Evolutionary conservation across 2,113 vertebrate species (phyloP), one percentile per base, ranked within the genome.

Genomic region (Sitta europaea): DNA sequence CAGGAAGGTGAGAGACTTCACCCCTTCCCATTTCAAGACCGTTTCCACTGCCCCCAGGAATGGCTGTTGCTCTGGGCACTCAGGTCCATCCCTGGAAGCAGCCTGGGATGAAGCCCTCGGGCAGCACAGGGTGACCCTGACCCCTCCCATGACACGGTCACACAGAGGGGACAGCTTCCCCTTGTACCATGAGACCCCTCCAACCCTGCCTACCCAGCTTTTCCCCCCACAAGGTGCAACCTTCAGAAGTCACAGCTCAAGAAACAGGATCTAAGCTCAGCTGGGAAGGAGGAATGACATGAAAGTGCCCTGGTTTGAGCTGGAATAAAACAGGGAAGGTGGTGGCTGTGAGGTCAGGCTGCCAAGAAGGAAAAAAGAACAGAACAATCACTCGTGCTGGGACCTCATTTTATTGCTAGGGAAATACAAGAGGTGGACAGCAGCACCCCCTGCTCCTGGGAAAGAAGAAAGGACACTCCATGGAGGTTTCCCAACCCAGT

Each of bases 331-430:
- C 0, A 2, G 10, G 45, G 40, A 73, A 77, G 63, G 54, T 25
- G 29, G 40, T 3, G 9, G 54, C 61, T 8, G 5, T 1, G 8
- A 78, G 65, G 35, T 45, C 42, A 33, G 70, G n/a, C 38, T 71
- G 55, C 10, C 3, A 6, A 42, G 36, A 61, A 50, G 20, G 53
- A 77, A 88, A 33, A 79, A 90, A 82, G 22, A 33, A 71, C 28
- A 82, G 80, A 93, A 50, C 40, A n/a, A 35, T 3, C 3, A 8
- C 36, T 33, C 43, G 55, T 45, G 78, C 55, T 38, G 72, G 36
- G 28, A 67, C 53, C 36, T 85, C 33, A 2, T 78, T 97, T 96
- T 97, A 97, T 90, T 96, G 75, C 21, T 65, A 72, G 25, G 29
- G 40, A 80, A 70, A 82, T 36, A 75, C 7, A 74, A 28, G 77